These are phyloP conservation scores for Myopa tessellatipennis DNA, from an alignment of 2,888 invertebrate genomes.

Conservation along the genomic window DNA sequence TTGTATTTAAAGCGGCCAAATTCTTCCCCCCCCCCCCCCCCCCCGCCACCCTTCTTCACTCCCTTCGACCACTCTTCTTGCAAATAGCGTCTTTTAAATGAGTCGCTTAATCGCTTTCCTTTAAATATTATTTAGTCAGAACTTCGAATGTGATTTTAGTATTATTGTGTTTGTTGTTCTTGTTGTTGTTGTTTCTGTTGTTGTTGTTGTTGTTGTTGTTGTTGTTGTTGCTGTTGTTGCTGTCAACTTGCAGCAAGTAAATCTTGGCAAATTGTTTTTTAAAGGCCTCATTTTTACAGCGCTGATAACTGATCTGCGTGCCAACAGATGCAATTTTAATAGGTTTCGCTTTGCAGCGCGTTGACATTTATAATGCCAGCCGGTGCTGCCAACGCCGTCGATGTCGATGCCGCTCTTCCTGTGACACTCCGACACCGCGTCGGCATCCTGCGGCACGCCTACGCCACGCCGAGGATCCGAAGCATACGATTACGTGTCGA, in stretches of 20 bases:
- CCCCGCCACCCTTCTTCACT: no score
- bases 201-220: background rate
- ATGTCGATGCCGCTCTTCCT: conserved; percentile 9
- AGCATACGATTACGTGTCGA: conserved; percentile 15
- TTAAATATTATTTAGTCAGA: conserved; percentile 6
- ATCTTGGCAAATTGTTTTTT: conserved; percentile 37
- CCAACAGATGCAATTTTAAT: conserved; percentile 32
- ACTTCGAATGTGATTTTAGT: background rate
- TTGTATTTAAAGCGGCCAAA: no score
- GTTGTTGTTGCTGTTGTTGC: conserved; percentile 4
- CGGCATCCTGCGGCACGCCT: conserved; percentile 20
- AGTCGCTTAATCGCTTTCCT: conserved; percentile 1
- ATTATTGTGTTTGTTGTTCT: background rate
- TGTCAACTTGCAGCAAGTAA: conserved; percentile 4
- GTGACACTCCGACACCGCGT: background rate
- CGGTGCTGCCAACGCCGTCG: background rate
- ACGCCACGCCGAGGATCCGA: conserved; percentile 1
- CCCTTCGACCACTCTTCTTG: no score
- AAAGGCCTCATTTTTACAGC: conserved; percentile 37
- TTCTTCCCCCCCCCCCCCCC: no score
- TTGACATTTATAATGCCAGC: conserved; percentile 39
- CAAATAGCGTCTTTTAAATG: no score
- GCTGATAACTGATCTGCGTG: conserved; percentile 39
- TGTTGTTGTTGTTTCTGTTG: background rate
- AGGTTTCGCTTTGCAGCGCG: conserved; percentile 34